Evolutionary conservation across 2,797 vertebrate species (phyloP).

Genomic region (Enteromius fasciolatus): DNA sequence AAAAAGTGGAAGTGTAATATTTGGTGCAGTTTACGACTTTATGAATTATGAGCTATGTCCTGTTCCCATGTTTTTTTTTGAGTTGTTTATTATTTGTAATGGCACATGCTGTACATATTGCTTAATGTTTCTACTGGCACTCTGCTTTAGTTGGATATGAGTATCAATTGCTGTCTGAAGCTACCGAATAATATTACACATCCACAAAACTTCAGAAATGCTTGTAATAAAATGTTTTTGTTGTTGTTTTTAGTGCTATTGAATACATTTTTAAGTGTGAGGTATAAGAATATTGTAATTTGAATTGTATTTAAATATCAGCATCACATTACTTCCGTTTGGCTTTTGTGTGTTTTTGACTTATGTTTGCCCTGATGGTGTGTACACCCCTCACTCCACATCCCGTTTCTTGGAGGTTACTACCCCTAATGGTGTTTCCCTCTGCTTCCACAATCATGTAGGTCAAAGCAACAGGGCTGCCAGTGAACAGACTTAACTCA

Average conservation of each 20-base stretch:
- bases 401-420: neutral
- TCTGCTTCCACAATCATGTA: slow-evolving; percentile 4
- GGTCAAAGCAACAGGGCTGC: neutral
- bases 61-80: neutral
- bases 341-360: neutral
- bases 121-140: neutral
- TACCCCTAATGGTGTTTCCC: neutral
- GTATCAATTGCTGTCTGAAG: neutral
- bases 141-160: neutral
- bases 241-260: neutral
- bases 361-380: neutral
- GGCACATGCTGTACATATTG: neutral
- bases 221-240: neutral
- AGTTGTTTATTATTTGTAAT: neutral
- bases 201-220: neutral
- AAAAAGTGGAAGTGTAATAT: neutral
- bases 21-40: neutral
- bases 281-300: neutral
- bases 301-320: neutral
- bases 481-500: neutral
- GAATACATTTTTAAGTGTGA: neutral
- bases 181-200: neutral
- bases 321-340: neutral
- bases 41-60: neutral
- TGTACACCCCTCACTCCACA: slow-evolving; percentile 3